Evolutionary conservation across 2,888 invertebrate genomes (phyloP).

Genomic region (Melipona bicolor): DNA sequence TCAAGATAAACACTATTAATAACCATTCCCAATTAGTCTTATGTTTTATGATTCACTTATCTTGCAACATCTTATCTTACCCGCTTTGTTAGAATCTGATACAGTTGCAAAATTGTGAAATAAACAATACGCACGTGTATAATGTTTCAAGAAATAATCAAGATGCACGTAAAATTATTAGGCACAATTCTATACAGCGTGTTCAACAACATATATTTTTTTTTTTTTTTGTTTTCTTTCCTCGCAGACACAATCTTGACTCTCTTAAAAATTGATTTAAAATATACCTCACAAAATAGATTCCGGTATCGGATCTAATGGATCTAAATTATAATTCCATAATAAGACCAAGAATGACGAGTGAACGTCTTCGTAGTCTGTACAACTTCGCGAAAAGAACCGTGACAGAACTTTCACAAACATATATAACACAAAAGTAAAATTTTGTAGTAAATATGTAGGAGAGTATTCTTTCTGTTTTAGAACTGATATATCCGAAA

Average conservation of each 20-base stretch:
- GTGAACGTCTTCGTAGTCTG: slow-evolving; percentile 39
- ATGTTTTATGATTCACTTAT: not conserved
- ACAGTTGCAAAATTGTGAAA: slow-evolving; percentile 10
- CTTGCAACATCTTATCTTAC: not conserved
- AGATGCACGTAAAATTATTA: slow-evolving; percentile 33
- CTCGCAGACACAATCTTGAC: slow-evolving; percentile 52
- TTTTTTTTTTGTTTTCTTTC: not conserved
- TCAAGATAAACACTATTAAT: slow-evolving; percentile 54
- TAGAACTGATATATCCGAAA: slow-evolving; percentile 48
- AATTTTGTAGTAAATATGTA: slow-evolving; percentile 49
- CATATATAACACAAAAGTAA: slow-evolving; percentile 41
- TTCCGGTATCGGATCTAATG: slow-evolving; percentile 61
- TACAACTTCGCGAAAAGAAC: slow-evolving; percentile 59
- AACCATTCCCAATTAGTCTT: slow-evolving; percentile 2
- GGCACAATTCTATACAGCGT: slow-evolving; percentile 32
- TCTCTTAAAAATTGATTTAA: slow-evolving; percentile 67
- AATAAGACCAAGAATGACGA: slow-evolving; percentile 47
- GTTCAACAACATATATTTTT: not conserved
- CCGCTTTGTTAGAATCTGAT: not conserved
- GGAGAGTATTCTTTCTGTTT: slow-evolving; percentile 54
- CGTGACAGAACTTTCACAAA: slow-evolving; percentile 48
- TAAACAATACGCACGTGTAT: slow-evolving; percentile 4
- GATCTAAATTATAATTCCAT: slow-evolving; percentile 61
- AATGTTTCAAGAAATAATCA: not conserved
- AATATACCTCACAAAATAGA: slow-evolving; percentile 69